These are phyloP conservation scores for Cydia fagiglandana DNA, from an alignment of 1,140 invertebrate genomes.

Conservation along the genomic window DNA sequence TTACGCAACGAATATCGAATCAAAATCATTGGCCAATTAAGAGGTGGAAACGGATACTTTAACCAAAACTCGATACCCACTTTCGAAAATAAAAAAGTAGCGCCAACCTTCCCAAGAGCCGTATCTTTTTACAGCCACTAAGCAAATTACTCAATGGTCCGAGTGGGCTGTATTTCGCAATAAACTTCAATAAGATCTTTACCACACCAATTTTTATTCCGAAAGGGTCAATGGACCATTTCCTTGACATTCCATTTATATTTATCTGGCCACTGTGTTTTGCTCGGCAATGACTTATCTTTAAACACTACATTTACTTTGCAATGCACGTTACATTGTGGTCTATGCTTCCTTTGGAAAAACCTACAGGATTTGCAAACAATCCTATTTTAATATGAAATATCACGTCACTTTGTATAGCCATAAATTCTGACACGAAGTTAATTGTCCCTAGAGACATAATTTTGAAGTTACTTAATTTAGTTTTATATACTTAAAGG, in stretches of 20 bases:
- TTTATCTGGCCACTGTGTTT: neutral
- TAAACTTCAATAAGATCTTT: constrained; percentile 24
- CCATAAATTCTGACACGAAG: too few species aligned
- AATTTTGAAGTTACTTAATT: too few species aligned
- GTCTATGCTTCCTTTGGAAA: too few species aligned
- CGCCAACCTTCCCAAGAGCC: constrained; percentile 4
- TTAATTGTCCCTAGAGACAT: too few species aligned
- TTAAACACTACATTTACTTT: neutral
- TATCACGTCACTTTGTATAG: too few species aligned
- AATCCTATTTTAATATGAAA: too few species aligned
- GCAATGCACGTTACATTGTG: too few species aligned
- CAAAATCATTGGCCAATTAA: constrained; percentile 8
- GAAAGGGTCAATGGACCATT: constrained; percentile 13
- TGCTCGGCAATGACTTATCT: neutral
- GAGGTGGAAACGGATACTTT: constrained; percentile 3
- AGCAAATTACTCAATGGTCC: constrained; percentile 13
- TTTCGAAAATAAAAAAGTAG: constrained; percentile 10
- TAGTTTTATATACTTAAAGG: too few species aligned
- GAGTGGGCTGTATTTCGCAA: constrained; percentile 16
- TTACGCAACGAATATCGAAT: constrained; percentile 1
- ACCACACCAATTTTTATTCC: neutral
- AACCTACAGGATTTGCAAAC: too few species aligned
- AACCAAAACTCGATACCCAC: neutral
- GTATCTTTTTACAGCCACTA: constrained; percentile 16
- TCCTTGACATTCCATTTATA: neutral